Evolutionary conservation across 2,888 invertebrate species (phyloP).

Genomic region (Rhagonycha lutea): DNA sequence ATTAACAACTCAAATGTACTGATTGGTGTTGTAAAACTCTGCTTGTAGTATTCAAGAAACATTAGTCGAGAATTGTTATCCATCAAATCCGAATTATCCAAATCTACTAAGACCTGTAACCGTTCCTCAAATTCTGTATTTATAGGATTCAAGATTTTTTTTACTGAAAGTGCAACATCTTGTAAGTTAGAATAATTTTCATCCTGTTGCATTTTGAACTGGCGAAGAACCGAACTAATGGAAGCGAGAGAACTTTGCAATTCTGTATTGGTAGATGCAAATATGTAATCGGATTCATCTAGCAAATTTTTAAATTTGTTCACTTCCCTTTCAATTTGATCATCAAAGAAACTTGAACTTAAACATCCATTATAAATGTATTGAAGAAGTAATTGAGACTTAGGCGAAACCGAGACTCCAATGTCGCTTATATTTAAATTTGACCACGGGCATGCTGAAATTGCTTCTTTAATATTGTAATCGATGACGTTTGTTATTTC

Average conservation of each 20-base stretch:
- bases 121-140: too few relatives aligned
- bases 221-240: not conserved
- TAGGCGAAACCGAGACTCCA: not conserved
- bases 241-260: not conserved
- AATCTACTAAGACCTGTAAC: too few relatives aligned
- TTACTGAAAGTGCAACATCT: too few relatives aligned
- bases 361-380: not conserved
- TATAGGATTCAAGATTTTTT: too few relatives aligned
- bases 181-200: not conserved
- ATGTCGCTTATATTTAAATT: not conserved
- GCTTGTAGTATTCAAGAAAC: too few relatives aligned
- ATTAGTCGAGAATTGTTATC: too few relatives aligned
- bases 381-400: not conserved
- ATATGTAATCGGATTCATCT: not conserved
- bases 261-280: not conserved
- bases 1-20: not conserved
- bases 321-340: not conserved
- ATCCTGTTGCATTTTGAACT: not conserved
- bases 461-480: not conserved
- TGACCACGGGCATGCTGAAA: not conserved
- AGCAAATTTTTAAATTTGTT: not conserved
- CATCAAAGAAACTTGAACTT: not conserved
- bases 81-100: too few relatives aligned
- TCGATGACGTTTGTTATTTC: not conserved
- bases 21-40: too few relatives aligned